Evolutionary conservation across 2,888 invertebrate species (phyloP), one percentile per base, ranked within the genome.

Genomic region (Drosophila colorata): DNA sequence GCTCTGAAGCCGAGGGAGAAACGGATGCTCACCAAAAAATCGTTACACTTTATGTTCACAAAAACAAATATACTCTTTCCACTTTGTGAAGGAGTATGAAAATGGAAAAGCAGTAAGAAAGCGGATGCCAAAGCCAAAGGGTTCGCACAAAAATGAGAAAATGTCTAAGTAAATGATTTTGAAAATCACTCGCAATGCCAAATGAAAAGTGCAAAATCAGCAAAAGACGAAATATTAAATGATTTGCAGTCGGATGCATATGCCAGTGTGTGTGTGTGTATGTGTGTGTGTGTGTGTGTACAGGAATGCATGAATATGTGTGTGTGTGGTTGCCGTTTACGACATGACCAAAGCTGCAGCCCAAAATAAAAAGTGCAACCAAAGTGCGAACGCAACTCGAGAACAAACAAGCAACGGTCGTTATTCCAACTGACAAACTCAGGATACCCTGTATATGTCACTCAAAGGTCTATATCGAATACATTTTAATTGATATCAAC

Each of bases 141-240:
- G 33, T 41, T 43, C 20, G 33, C 28, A 20, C 13, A 2, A 44
- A 14, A 25, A 25, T 9, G 35, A n/a, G 35, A 46, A 58, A 37
- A 44, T 47, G 46, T 38, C 31, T 23, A 70, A 67, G 51, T 51
- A 72, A 76, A 83, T 69, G 74, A 80, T 71, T 80, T 74, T 63
- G 46, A 55, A 65, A 82, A 73, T 73, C 77, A 64, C 66, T 80
- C 66, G 71, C 66, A 63, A 49, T 56, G 76, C 67, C 64, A 66
- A 82, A 38, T 46, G 79, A 69, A 78, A 79, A 67, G 64, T 74
- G 69, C 74, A 48, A 67, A 81, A 74, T 74, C 69, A 74, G 78
- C 76, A 56, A 59, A 82, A 66, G 59, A 66, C 59, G 55, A 75
- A 75, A 78, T 73, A 76, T 80, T 69, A 80, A 78, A 78, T 72